Conservation (phyloP, 2,113 vertebrate genomes). For the Prinia subflava region DNA sequence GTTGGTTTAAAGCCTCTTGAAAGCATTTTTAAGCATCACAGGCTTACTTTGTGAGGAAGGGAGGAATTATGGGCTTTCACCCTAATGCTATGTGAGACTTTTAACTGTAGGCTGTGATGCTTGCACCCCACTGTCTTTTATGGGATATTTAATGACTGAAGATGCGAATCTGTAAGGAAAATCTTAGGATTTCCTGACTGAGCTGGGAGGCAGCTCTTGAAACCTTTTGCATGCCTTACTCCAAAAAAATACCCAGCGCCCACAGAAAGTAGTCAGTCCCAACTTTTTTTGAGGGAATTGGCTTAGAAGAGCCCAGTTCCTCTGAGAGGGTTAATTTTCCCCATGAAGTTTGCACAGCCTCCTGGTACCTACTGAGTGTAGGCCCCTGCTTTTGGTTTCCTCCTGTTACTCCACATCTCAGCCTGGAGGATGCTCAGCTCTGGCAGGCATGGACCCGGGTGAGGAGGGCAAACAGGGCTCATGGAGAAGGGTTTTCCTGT, state of each 20-base stretch:
- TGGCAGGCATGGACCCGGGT: rapidly evolving
- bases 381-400: background rate
- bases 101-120: rapidly evolving
- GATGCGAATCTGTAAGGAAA: background rate
- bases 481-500: background rate
- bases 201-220: background rate
- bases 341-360: background rate
- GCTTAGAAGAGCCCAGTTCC: background rate
- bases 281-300: background rate
- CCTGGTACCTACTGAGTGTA: background rate
- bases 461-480: background rate
- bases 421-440: background rate
- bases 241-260: background rate
- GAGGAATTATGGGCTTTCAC: background rate
- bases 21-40: background rate
- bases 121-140: background rate
- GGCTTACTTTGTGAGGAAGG: background rate
- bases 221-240: background rate
- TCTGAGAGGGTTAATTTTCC: background rate
- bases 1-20: background rate
- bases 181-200: background rate
- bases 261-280: background rate
- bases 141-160: background rate
- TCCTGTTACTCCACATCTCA: background rate
- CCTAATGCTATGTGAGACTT: background rate